Evolutionary conservation across 2,888 invertebrate genomes (phyloP), one percentile per base, ranked within the genome.

Genomic region (Epistrophella euchroma): DNA sequence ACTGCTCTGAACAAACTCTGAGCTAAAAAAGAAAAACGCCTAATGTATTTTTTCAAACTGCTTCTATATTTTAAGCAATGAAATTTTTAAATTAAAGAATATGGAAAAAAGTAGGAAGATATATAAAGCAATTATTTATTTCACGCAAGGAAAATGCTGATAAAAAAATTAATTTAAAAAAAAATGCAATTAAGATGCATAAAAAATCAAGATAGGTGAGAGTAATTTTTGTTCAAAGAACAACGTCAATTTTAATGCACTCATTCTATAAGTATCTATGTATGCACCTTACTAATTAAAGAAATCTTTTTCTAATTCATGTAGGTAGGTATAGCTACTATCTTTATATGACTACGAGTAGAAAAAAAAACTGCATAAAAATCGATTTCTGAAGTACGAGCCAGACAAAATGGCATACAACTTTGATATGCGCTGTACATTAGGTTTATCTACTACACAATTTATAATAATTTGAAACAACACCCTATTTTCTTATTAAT

Each of bases 351-450:
- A 9, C 37, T 19, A 19, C 15, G 19, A 35, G 6, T 2, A 2
- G 11, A 25, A 7, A 64, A n/a, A 45, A 17, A 43, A 43, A 32
- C 60, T 56, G 28, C 56, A 45, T 60, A 47, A 52, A 68, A 68
- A 68, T 68, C 68, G 28, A 47, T 76, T 52, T 56, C 37, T 76
- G 17, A 55, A 58, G 50, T 35, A 58, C 37, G n/a, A 60, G 37
- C 35, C 17, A 52, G 68, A 68, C 68, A 68, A 68, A 68, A 68
- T 68, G 68, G 68, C 52, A 68, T 68, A 68, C 66, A 52, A 50
- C 9, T 25, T 37, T 50, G 37, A 37, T 50, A 37, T 68, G 19
- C 22, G 35, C 56, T 66, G 40, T 62, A 9, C n/a, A 43, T 43
- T 43, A 43, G n/a, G n/a, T 7, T 15, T 43, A 43, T 43, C 43